Evolutionary conservation across 2,113 vertebrate species (phyloP).

Genomic region (Lanius collurio): DNA sequence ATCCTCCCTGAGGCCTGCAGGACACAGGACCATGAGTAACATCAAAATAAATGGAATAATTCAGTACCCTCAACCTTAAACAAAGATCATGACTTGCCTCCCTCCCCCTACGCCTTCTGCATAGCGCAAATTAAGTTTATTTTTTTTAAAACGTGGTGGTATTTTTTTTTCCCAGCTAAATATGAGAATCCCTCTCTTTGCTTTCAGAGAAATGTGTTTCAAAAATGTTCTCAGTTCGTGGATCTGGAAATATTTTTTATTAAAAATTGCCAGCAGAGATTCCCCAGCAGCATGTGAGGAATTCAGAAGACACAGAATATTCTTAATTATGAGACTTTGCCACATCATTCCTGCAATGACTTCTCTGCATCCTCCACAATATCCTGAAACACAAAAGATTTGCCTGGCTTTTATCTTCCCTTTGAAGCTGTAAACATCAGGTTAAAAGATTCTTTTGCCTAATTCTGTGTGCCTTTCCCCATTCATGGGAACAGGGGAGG

Average conservation of each 20-base stretch:
- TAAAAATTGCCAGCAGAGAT: background rate
- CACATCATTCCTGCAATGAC: background rate
- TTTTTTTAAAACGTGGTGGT: background rate
- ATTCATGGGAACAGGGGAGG: background rate
- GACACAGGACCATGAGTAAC: background rate
- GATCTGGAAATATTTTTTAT: background rate
- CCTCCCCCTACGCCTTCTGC: background rate
- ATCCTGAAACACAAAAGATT: background rate
- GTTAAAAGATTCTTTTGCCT: background rate
- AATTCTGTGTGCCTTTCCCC: background rate
- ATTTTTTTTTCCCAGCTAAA: background rate
- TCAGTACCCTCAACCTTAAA: background rate
- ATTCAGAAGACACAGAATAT: background rate
- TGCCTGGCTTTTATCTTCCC: background rate
- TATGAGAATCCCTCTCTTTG: background rate
- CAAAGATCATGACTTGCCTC: background rate
- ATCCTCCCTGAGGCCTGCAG: background rate
- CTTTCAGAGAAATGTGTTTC: background rate
- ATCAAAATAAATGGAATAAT: background rate
- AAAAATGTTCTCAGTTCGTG: background rate
- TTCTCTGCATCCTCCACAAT: fast-evolving
- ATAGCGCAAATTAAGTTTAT: background rate
- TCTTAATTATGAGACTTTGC: background rate
- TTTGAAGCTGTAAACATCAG: background rate
- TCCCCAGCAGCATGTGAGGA: background rate